These are phyloP conservation scores for Naja naja DNA, from an alignment of 2,113 vertebrate species.

Conservation along the genomic window DNA sequence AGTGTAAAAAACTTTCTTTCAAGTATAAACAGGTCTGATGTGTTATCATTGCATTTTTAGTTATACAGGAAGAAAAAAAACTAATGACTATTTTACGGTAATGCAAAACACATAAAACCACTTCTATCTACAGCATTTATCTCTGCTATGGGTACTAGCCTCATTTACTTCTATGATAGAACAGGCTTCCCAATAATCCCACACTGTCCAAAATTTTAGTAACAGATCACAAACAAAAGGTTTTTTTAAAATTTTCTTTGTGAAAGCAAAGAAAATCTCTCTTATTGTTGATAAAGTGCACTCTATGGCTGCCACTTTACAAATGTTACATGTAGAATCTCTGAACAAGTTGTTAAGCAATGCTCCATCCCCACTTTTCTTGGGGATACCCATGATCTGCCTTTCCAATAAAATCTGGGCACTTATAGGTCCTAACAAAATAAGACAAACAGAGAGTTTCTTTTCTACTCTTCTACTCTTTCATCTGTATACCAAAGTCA, in stretches of 20 bases:
- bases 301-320: neutral
- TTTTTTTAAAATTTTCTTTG: neutral
- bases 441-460: neutral
- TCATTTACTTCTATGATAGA: neutral
- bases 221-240: neutral
- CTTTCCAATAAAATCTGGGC: neutral
- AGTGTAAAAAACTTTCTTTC: neutral
- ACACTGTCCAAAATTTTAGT: neutral
- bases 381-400: neutral
- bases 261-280: no score
- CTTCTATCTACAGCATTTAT: neutral
- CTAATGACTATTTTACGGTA: neutral
- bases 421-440: neutral
- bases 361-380: neutral
- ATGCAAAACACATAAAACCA: neutral
- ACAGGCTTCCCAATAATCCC: neutral
- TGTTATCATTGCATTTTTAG: neutral
- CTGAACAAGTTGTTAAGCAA: neutral
- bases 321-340: neutral
- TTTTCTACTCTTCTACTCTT: neutral
- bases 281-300: neutral
- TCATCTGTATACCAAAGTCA: neutral
- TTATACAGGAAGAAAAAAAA: neutral
- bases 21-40: neutral
- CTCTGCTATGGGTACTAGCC: neutral